Base-by-base conservation (phyloP, 2,113 vertebrate genomes). In the Garra rufa region DNA sequence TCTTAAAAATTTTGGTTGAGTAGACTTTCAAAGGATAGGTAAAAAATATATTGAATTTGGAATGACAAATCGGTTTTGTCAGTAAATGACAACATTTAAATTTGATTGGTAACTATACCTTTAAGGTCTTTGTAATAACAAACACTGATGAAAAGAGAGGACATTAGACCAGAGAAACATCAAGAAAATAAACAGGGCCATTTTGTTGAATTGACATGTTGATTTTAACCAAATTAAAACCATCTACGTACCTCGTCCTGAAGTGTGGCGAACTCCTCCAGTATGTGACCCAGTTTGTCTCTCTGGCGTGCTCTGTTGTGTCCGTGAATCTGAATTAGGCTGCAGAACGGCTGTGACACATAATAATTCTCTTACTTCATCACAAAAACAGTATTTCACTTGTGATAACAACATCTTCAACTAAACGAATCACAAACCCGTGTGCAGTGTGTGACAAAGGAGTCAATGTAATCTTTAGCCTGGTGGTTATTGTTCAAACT, bases 401-500 rank as follows among this genome's bases (percentile, higher is more conserved):
- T 21, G 1, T 46, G 28, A 30, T 41, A 67, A 14, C 48, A 46
- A 77, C 13, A 59, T 41, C 3, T 2, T 19, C 9, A 55, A 24
- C 19, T 6, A 67, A 21, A 15, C 4, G 1, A 70, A 82, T 34
- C 3, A 41, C 38, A 80, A 76, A 99, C 98, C 94, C 98, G 94
- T 87, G 98, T 96, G 78, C 97, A 99, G 84, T 99, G 98, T 26
- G 98, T 98, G 81, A 99, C 97, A 92, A 99, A 99, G 38, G 97
- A 99, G 90, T 99, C 98, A 69, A 99, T 98, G 93, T 98, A 99
- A 92, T 99, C 98, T 92, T 99, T 99, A 21, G 98, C 98, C 90
- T 99, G 98, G 89, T 98, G 97, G 90, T 97, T 99, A 91, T 99
- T 99, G 87, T 98, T 98, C 38, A 99, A 93, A 90, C 97, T 99